Percentiles rank a stretch among this genome's conserved stretches.
Conservation (phyloP, 2,113 vertebrate genomes). For the Isurus oxyrinchus region DNA sequence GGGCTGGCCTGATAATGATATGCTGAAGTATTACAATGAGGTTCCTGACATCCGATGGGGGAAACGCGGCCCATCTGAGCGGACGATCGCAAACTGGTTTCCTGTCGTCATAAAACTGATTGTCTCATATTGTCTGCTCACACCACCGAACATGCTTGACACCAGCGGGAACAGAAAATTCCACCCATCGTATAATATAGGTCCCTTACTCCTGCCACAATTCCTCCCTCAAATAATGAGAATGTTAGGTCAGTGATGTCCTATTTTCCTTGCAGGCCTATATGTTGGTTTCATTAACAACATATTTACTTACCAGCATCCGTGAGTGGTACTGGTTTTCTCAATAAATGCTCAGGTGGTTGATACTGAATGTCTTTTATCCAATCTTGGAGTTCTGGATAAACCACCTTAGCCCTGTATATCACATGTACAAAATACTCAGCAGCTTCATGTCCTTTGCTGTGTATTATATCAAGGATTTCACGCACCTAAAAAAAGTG, state of each 20-base stretch:
- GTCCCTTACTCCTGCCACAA: neutral
- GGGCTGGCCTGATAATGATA: no score
- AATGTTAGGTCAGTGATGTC: neutral
- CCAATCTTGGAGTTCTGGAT: constrained; percentile 80
- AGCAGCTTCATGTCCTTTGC: constrained; percentile 83
- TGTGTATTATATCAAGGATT: constrained; percentile 83
- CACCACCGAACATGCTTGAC: no score
- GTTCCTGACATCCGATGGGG: no score
- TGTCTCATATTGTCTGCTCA: no score
- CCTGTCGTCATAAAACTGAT: no score
- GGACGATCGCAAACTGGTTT: no score
- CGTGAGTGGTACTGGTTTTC: constrained; percentile 71
- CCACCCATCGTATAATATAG: neutral
- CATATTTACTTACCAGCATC: constrained; percentile 72
- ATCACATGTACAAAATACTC: constrained; percentile 74
- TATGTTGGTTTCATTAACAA: neutral
- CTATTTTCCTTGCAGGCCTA: neutral
- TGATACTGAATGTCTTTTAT: constrained; percentile 65
- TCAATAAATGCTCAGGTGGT: constrained; percentile 57
- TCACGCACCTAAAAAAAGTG: constrained; percentile 70
- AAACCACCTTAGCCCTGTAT: constrained; percentile 73
- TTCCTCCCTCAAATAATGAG: neutral
- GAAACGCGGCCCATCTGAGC: no score
- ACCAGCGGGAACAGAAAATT: no score
- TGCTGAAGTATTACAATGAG: no score